Evolutionary conservation across 1,140 invertebrate species (phyloP).

Genomic region (Leptinotarsa undecemlineata): DNA sequence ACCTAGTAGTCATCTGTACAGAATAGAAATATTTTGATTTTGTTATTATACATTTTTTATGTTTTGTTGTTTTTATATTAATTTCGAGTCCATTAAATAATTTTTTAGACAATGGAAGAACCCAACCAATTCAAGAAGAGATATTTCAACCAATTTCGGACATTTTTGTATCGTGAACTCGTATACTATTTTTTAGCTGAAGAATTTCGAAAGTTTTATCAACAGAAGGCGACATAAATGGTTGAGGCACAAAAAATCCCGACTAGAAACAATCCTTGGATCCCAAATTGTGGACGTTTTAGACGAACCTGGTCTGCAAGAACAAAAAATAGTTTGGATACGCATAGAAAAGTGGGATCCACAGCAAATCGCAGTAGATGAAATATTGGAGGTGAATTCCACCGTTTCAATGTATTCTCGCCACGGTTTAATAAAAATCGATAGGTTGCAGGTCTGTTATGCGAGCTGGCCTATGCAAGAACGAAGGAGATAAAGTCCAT

Average conservation of each 20-base stretch:
- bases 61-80: too few species aligned
- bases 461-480: constrained; percentile 24
- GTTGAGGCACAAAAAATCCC: constrained; percentile 14
- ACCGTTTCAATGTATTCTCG: not conserved
- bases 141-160: too few species aligned
- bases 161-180: too few species aligned
- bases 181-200: not conserved
- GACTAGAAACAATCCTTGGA: constrained; percentile 16
- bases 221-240: constrained; percentile 5
- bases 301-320: constrained; percentile 10
- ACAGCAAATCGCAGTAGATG: constrained; percentile 10
- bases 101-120: too few species aligned
- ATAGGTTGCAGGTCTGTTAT: constrained; percentile 27
- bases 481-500: constrained; percentile 18
- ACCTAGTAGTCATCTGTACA: too few species aligned
- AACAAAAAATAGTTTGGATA: constrained; percentile 24
- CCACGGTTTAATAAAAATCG: not conserved
- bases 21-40: too few species aligned
- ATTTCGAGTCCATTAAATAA: too few species aligned
- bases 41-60: too few species aligned
- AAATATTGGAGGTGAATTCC: constrained; percentile 19
- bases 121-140: too few species aligned
- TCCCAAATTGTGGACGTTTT: constrained; percentile 20
- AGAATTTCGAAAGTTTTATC: constrained; percentile 25
- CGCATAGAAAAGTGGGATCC: constrained; percentile 29